Evolutionary conservation across 1,140 invertebrate genomes (phyloP), one percentile per base, ranked within the genome.

Genomic region (Dendroctonus ponderosae): DNA sequence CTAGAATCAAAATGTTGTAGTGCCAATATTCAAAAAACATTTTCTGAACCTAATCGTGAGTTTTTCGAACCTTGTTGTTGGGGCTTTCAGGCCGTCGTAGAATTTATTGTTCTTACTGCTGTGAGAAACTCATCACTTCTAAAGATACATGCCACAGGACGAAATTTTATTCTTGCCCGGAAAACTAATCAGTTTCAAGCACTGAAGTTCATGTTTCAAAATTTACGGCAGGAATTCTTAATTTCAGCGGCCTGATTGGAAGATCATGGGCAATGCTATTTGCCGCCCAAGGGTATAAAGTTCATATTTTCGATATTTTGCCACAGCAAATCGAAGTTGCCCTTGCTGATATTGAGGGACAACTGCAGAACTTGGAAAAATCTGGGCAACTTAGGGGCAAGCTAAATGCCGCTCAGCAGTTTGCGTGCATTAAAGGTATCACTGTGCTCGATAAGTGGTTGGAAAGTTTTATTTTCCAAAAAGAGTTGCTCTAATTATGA

Each of bases 221-320:
- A 26, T 3, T 26, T 26, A 26, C 26, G 26, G 26, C 26, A 26
- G 26, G 26, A 26, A 26, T 26, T 26, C 26, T 26, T 26, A 60
- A 60, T 60, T 67, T n/a, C 58, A 96, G 95, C 80, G 96, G 96
- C 5, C 80, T 97, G 15, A 96, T 98, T 69, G 96, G 95, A 7
- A 85, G 90, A 58, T 96, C 93, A 73, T 98, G 94, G 93, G 89
- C 94, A 0, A 97, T 98, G 94, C 80, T 98, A 4, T 98, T 96
- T 80, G 93, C 93, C 0, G 87, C 91, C n/a, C 92, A 89, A 38
- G 94, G 93, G 6, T 97, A 96, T 77, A 80, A 91, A 76, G 94
- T 97, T 8, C 80, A 80, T 5, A 81, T 98, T 39, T 97, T 89
- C 77, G 95, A 98, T 76, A 87, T 94, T 42, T 80, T 90, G 37